A percentile compares a stretch with the other conserved stretches of the same genome.
phyloP scores from a whole-genome alignment of 2,888 invertebrate genomes.

The Aromia moschata region DNA sequence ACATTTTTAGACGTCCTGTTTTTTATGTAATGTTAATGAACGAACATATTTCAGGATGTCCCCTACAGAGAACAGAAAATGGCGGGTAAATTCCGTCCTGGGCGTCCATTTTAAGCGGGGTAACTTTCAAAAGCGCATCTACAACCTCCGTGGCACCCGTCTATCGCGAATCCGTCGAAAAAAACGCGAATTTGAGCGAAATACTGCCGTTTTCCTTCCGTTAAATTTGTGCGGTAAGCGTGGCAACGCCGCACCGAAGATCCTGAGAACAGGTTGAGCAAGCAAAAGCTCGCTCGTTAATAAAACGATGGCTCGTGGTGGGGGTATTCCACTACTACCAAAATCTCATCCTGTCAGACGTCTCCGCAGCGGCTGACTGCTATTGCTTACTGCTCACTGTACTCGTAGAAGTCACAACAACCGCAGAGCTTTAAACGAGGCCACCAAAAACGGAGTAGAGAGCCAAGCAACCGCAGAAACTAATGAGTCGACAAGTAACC shows the following conservation, averaged over 20 bases:
- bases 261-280: conserved; percentile 39
- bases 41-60: neutral
- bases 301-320: conserved; percentile 25
- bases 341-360: conserved; percentile 31
- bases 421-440: conserved; percentile 27
- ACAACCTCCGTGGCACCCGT: too few relatives aligned
- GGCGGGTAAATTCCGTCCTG: neutral
- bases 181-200: neutral
- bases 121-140: neutral
- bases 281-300: conserved; percentile 32
- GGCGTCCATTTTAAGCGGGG: neutral
- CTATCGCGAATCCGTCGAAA: too few relatives aligned
- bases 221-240: conserved; percentile 8
- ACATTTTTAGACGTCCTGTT: neutral
- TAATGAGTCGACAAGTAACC: conserved; percentile 34
- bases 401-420: conserved; percentile 29
- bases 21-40: neutral
- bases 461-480: conserved; percentile 21
- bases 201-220: neutral
- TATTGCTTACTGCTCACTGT: conserved; percentile 28
- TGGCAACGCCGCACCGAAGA: conserved; percentile 29
- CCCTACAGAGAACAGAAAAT: neutral
- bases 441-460: conserved; percentile 22
- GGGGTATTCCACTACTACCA: conserved; percentile 32
- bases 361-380: too few relatives aligned